Conservation (phyloP, 1,140 invertebrate species). For the Amyelois transitella region DNA sequence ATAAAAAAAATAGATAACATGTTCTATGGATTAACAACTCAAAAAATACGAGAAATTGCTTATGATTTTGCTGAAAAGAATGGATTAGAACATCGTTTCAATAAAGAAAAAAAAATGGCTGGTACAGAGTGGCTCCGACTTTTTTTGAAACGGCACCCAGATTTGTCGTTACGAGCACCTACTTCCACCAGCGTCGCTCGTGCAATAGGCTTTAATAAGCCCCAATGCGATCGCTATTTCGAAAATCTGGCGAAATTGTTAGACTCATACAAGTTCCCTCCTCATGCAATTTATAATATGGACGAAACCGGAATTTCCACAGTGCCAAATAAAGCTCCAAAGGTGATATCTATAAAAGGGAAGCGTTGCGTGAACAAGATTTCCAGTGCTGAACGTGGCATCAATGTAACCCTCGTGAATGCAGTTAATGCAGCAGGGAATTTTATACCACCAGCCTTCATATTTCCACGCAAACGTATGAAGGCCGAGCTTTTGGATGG, state of each 20-base stretch:
- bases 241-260: constrained; percentile 12
- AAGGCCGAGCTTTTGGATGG: not conserved
- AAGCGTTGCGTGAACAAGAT: constrained; percentile 32
- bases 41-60: not conserved
- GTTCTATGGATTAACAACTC: not conserved
- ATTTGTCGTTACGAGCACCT: not conserved
- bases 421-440: constrained; percentile 13
- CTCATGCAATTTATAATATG: constrained; percentile 34
- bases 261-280: constrained; percentile 18
- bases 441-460: constrained; percentile 25
- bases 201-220: constrained; percentile 23
- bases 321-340: constrained; percentile 33
- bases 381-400: constrained; percentile 39
- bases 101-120: not conserved
- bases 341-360: constrained; percentile 37
- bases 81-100: not conserved
- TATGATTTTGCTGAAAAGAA: not conserved
- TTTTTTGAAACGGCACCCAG: not conserved
- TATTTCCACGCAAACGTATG: not conserved
- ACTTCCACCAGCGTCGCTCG: not conserved
- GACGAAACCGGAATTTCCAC: constrained; percentile 47
- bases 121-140: not conserved
- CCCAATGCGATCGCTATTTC: constrained; percentile 14
- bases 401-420: constrained; percentile 35
- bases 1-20: not conserved